These are phyloP conservation scores for Sicus ferrugineus DNA, from an alignment of 2,888 invertebrate genomes.

Conservation along the genomic window DNA sequence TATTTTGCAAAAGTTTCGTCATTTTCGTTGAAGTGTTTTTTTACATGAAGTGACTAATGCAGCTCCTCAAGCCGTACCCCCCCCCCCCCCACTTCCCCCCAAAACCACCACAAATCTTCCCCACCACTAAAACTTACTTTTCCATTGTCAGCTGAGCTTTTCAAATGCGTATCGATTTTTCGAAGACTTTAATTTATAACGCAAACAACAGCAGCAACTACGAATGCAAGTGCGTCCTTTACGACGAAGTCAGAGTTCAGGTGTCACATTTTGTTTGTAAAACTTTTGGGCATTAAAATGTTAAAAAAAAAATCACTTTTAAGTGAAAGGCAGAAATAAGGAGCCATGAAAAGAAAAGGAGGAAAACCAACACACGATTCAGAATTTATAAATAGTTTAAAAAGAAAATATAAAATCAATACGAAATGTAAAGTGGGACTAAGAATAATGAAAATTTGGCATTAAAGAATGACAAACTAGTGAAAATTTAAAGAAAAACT, in stretches of 20 bases:
- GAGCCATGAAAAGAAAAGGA: no score
- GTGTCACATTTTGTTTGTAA: neutral
- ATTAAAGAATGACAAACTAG: no score
- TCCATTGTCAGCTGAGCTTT: neutral
- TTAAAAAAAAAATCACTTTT: no score
- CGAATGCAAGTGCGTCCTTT: neutral
- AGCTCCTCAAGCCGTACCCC: neutral
- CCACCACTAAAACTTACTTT: neutral
- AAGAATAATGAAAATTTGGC: no score
- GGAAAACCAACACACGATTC: no score
- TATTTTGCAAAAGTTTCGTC: slow-evolving; percentile 5
- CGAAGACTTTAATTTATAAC: neutral
- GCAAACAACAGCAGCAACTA: no score
- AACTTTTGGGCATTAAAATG: no score
- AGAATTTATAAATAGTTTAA: no score
- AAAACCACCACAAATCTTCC: neutral
- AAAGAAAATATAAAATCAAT: no score
- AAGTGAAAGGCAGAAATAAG: no score
- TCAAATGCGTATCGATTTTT: slow-evolving; percentile 12
- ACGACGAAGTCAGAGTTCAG: neutral
- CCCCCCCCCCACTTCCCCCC: neutral
- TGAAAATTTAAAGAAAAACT: no score
- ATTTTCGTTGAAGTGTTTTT: slow-evolving; percentile 17
- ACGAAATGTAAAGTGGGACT: no score
- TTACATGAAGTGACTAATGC: slow-evolving; percentile 25